phyloP scores from a whole-genome alignment of 2,113 vertebrate genomes.

The Diphyllodes magnificus region DNA sequence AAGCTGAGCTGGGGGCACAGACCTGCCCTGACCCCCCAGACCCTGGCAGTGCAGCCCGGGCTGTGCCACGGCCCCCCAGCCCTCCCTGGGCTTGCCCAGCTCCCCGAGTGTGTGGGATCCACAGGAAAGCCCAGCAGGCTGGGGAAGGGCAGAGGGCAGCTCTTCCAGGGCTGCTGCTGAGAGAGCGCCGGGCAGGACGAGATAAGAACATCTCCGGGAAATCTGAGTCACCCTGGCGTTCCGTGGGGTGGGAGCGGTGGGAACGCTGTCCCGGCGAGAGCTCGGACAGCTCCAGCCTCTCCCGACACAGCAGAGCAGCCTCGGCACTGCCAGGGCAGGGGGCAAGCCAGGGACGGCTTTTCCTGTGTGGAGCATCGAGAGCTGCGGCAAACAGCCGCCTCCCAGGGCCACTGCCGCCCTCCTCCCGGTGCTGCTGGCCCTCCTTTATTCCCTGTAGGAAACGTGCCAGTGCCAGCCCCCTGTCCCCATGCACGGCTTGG shows the following conservation, averaged over 20 bases:
- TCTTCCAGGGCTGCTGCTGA: neutral
- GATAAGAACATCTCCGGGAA: slow-evolving; percentile 32
- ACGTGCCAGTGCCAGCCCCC: rapidly evolving
- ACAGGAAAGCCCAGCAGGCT: neutral
- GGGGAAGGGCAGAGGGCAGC: neutral
- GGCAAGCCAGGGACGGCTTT: neutral
- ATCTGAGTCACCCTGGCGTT: neutral
- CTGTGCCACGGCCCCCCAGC: neutral
- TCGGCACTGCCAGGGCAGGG: neutral
- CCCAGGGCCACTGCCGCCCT: neutral
- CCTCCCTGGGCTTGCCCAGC: neutral
- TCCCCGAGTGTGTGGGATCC: rapidly evolving
- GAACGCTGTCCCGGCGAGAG: neutral
- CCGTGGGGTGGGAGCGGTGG: neutral
- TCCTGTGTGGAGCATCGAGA: neutral
- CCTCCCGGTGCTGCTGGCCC: neutral
- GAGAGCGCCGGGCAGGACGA: neutral
- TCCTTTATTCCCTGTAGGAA: neutral
- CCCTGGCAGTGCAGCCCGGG: neutral
- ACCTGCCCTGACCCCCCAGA: rapidly evolving
- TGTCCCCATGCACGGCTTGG: neutral
- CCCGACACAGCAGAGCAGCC: neutral
- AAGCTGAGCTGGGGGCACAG: neutral
- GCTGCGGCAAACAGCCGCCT: neutral
- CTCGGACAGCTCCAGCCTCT: neutral